A percentile compares a stretch with the other conserved stretches of the same genome.
Conservation (phyloP, 1,140 invertebrate species). For the Bombus confusus region DNA sequence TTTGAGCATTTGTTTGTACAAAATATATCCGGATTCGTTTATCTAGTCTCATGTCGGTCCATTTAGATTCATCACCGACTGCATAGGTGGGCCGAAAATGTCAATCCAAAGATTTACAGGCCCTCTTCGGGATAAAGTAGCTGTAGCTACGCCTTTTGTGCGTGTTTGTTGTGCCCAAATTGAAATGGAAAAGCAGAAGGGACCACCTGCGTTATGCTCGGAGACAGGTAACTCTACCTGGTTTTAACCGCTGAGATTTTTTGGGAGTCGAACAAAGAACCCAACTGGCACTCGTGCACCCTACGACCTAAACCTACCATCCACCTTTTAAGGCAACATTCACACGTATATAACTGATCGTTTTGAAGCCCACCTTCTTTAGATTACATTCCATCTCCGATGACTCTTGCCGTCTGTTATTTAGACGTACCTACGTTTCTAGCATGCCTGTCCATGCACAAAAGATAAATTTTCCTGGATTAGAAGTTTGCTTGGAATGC, state of each 20-base stretch:
- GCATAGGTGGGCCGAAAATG: constrained; percentile 12
- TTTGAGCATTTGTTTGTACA: not conserved
- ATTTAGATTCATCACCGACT: not conserved
- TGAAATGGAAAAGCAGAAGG: constrained; percentile 29
- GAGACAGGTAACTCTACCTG: constrained; percentile 64
- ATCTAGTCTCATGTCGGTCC: not conserved
- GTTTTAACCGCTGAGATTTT: constrained; percentile 51
- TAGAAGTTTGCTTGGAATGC: not conserved
- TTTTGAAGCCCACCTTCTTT: not conserved
- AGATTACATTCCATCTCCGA: not conserved
- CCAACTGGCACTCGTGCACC: constrained; percentile 56
- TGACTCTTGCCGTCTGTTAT: not conserved
- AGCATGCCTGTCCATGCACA: not conserved
- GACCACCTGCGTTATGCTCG: constrained; percentile 57
- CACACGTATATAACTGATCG: constrained; percentile 32
- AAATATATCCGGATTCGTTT: not conserved
- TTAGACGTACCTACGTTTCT: constrained; percentile 1
- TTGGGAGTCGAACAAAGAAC: constrained; percentile 58
- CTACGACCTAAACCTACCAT: constrained; percentile 36
- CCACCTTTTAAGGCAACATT: constrained; percentile 36
- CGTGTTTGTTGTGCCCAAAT: constrained; percentile 16
- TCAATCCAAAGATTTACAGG: constrained; percentile 29
- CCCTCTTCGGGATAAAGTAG: not conserved
- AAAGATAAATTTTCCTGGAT: constrained; percentile 2
- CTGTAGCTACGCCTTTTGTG: not conserved